A percentile compares a stretch with the other conserved stretches of the same genome.
These are phyloP conservation scores for Lycophotia porphyrea DNA, from an alignment of 2,888 invertebrate species.

Conservation along the genomic window DNA sequence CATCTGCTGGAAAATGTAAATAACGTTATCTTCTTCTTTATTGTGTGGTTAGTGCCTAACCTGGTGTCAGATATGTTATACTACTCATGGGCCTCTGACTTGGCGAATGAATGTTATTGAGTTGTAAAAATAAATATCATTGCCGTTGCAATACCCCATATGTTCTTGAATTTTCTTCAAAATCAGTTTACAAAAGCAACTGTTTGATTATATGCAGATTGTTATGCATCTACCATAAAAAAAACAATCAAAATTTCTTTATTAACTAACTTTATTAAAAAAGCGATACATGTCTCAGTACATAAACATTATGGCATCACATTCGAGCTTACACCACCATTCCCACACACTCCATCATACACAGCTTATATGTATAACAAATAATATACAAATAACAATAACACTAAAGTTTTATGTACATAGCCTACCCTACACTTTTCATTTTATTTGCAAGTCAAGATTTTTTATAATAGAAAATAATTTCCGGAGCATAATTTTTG, in stretches of 20 bases:
- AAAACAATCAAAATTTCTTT: not conserved
- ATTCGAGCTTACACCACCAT: constrained; percentile 48
- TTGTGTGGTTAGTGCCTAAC: too few species aligned
- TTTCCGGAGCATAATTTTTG: constrained; percentile 44
- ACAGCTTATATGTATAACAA: constrained; percentile 37
- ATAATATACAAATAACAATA: constrained; percentile 47
- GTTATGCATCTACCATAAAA: not conserved
- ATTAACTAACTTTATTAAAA: constrained; percentile 56
- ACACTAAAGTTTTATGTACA: constrained; percentile 62
- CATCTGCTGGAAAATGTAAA: not conserved
- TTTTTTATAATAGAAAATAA: constrained; percentile 20
- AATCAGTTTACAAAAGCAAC: not conserved
- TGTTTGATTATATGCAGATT: not conserved
- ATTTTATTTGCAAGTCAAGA: constrained; percentile 55
- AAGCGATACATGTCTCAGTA: constrained; percentile 37
- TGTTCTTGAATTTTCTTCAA: not conserved
- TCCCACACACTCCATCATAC: constrained; percentile 16
- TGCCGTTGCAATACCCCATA: not conserved
- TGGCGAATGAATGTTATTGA: not conserved
- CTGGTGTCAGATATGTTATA: too few species aligned
- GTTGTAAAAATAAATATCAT: not conserved
- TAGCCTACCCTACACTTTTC: constrained; percentile 46
- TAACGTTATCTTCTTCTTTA: too few species aligned
- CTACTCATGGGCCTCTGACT: too few species aligned
- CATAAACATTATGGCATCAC: constrained; percentile 64